Evolutionary conservation across 2,113 vertebrate genomes (phyloP).

Genomic region (Aegotheles bennettii): DNA sequence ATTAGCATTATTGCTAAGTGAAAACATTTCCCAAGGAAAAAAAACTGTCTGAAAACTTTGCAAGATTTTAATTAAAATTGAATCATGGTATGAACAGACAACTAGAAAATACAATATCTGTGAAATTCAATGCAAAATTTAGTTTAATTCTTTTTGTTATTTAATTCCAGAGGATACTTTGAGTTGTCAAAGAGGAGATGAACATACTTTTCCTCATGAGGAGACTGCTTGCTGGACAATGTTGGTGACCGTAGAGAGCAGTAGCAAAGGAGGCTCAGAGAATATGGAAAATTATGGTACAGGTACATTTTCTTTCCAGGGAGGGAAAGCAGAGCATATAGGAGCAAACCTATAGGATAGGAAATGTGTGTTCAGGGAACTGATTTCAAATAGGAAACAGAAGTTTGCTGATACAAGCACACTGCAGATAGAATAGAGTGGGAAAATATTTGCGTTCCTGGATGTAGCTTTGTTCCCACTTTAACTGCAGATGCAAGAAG

Average conservation of each 20-base stretch:
- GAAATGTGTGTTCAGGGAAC: background rate
- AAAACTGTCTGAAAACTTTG: background rate
- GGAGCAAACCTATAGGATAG: background rate
- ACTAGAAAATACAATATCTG: background rate
- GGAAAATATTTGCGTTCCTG: background rate
- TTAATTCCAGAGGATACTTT: background rate
- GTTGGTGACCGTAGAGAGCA: background rate
- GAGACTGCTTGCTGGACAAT: background rate
- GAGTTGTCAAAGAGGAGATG: background rate
- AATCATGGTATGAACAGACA: background rate
- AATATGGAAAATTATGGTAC: background rate
- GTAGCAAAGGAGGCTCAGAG: background rate
- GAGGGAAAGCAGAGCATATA: background rate
- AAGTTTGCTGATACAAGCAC: background rate
- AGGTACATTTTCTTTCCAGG: background rate
- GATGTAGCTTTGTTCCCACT: background rate
- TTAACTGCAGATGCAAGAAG: background rate
- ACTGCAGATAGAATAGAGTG: background rate
- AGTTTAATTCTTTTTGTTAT: background rate
- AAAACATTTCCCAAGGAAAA: background rate
- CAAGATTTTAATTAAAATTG: background rate
- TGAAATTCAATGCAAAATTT: background rate
- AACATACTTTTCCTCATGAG: background rate
- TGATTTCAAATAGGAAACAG: background rate
- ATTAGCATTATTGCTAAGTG: background rate